Conservation (phyloP, 2,888 invertebrate genomes). For the Bursaphelenchus okinawaensis region DNA sequence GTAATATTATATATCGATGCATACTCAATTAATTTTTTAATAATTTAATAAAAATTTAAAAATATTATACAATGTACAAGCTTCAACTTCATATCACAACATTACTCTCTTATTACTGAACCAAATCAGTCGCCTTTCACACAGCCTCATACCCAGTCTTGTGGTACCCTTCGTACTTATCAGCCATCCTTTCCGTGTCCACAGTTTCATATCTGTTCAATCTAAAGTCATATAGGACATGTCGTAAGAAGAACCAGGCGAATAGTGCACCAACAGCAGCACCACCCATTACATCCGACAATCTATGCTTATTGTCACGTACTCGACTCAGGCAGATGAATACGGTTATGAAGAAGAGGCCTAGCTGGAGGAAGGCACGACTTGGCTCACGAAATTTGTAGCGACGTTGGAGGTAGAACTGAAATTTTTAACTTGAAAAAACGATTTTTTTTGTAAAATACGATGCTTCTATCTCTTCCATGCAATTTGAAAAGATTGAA, state of each 20-base stretch:
- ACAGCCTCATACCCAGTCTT: neutral
- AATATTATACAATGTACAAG: no score
- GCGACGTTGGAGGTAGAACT: slow-evolving; percentile 38
- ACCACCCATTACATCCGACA: slow-evolving; percentile 40
- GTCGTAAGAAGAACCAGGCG: slow-evolving; percentile 32
- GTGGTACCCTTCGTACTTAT: neutral
- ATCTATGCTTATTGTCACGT: slow-evolving; percentile 44
- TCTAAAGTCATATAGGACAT: slow-evolving; percentile 28
- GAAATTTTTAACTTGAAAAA: no score
- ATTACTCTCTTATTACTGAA: no score
- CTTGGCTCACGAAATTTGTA: slow-evolving; percentile 30
- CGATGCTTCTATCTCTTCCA: no score
- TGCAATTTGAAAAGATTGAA: no score
- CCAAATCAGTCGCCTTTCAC: no score
- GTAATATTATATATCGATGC: no score
- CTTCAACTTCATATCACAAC: no score
- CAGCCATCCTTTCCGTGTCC: slow-evolving; percentile 24
- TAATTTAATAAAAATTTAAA: no score
- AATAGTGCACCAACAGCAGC: slow-evolving; percentile 38
- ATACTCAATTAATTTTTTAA: no score
- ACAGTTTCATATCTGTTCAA: slow-evolving; percentile 27
- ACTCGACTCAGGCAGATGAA: slow-evolving; percentile 41
- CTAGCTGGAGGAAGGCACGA: slow-evolving; percentile 33
- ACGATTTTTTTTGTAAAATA: no score
- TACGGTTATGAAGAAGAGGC: slow-evolving; percentile 34